Conservation (phyloP, 2,797 vertebrate species). For the Poeciliopsis gracilis region DNA sequence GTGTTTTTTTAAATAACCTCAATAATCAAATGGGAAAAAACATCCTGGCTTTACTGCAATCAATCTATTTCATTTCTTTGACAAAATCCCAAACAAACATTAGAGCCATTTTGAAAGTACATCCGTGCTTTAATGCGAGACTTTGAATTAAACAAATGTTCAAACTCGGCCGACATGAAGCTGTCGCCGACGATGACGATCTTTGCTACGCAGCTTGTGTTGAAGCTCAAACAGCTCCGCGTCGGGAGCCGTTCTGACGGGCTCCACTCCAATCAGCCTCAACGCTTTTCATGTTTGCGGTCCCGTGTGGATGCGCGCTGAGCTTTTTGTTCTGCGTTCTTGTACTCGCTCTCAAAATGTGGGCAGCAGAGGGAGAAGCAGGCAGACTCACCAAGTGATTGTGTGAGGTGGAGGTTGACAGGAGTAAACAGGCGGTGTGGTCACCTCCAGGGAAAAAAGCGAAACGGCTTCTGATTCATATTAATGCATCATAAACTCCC, state of each 20-base stretch:
- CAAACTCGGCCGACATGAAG: not conserved
- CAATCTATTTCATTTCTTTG: not conserved
- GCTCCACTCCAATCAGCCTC: not conserved
- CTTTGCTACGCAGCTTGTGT: not conserved
- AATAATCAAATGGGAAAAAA: not conserved
- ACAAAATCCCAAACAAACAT: not conserved
- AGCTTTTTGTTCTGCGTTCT: conserved; percentile 6
- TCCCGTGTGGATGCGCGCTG: not conserved
- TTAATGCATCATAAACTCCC: conserved; percentile 51
- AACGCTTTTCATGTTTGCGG: not conserved
- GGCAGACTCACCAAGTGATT: conserved; percentile 8
- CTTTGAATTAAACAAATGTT: not conserved
- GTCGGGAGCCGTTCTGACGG: not conserved
- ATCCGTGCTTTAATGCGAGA: not conserved
- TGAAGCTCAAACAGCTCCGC: not conserved
- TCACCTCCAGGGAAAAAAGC: conserved; percentile 37
- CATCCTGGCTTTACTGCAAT: not conserved
- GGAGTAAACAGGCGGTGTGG: conserved; percentile 21
- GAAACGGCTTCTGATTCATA: conserved; percentile 29
- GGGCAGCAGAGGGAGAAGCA: not conserved
- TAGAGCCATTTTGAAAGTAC: not conserved
- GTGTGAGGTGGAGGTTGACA: conserved; percentile 30
- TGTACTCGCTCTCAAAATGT: not conserved
- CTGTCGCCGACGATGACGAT: not conserved
- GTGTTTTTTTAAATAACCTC: not conserved